Evolutionary conservation across 2,888 invertebrate species (phyloP).

Genomic region (Eristalinus aeneus): DNA sequence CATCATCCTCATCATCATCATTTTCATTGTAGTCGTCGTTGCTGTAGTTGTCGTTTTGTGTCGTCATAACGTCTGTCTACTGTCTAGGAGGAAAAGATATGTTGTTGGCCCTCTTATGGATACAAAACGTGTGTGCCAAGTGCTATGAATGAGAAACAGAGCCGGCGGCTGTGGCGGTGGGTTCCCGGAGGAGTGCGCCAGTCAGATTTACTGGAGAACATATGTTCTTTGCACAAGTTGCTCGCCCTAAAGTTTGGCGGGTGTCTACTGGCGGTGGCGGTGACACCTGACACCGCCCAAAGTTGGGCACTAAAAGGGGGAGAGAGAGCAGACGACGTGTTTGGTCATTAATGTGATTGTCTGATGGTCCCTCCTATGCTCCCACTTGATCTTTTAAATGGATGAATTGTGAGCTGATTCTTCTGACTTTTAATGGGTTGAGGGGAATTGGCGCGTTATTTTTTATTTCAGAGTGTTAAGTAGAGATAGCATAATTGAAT

Average conservation of each 20-base stretch:
- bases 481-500: background rate
- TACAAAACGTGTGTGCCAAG: constrained; percentile 1
- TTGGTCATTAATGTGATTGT: no score
- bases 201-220: background rate
- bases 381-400: no score
- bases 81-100: constrained; percentile 30
- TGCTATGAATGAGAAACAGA: constrained; percentile 5
- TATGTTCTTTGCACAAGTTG: background rate
- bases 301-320: background rate
- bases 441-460: no score
- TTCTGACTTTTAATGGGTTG: no score
- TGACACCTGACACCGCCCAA: background rate
- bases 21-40: constrained; percentile 21
- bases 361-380: no score
- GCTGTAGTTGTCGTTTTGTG: constrained; percentile 8
- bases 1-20: constrained; percentile 21
- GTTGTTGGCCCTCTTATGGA: constrained; percentile 28
- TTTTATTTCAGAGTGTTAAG: no score
- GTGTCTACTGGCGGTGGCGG: background rate
- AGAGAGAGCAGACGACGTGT: no score
- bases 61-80: constrained; percentile 47
- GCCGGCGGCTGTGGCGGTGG: no score
- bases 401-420: no score
- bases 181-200: background rate
- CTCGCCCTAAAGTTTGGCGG: background rate